Percentiles rank a stretch among this genome's conserved stretches.
phyloP scores from a whole-genome alignment of 2,888 invertebrate species.

The Brachylomia viminalis region DNA sequence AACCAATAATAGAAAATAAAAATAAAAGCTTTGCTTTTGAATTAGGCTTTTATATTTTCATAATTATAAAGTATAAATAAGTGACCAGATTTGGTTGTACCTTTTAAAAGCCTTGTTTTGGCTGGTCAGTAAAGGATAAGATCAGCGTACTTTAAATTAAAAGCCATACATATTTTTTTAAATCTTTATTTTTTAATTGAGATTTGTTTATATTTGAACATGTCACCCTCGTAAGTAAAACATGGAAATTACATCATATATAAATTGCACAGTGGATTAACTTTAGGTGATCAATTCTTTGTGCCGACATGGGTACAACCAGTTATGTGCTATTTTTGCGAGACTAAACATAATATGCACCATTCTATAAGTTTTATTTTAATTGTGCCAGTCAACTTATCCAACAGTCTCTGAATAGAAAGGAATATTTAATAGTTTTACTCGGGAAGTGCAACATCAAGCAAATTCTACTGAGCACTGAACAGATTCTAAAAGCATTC shows the following conservation, averaged over 20 bases:
- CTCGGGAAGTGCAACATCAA: constrained; percentile 3
- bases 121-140: not conserved
- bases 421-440: constrained; percentile 12
- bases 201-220: not conserved
- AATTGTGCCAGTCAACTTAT: not conserved
- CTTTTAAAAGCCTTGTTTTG: not conserved
- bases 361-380: not conserved
- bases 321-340: not conserved
- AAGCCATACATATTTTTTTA: not conserved
- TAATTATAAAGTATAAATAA: not conserved
- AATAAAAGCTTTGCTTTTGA: not conserved
- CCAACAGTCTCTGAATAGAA: constrained; percentile 1
- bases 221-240: not conserved
- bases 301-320: not conserved
- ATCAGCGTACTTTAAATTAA: not conserved
- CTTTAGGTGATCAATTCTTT: not conserved
- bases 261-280: not conserved
- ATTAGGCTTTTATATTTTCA: not conserved
- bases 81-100: not conserved
- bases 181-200: not conserved
- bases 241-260: not conserved
- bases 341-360: not conserved
- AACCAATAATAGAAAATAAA: not conserved
- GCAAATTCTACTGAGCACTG: constrained; percentile 3
- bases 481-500: constrained; percentile 46